A percentile compares a stretch with the other conserved stretches of the same genome.
Conservation (phyloP, 2,888 invertebrate genomes). For the Pardosa pseudoannulata region DNA sequence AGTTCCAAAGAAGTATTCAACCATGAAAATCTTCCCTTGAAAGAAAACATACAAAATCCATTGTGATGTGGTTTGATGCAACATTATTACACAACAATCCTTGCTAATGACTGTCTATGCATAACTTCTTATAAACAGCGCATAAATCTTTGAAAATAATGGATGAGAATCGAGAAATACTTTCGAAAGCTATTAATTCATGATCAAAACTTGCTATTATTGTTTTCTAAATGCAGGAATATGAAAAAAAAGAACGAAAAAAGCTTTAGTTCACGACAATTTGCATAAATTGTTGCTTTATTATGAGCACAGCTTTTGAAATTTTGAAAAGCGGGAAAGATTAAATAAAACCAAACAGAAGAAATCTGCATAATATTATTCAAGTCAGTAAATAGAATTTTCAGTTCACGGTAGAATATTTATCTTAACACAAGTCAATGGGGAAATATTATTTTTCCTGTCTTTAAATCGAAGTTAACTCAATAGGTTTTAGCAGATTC, state of each 20-base stretch:
- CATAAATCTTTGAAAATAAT: too few relatives aligned
- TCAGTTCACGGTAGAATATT: neutral
- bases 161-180: neutral
- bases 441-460: too few relatives aligned
- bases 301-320: neutral
- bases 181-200: neutral
- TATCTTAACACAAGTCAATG: neutral
- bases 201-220: too few relatives aligned
- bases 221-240: neutral
- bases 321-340: neutral
- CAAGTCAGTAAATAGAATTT: neutral
- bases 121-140: too few relatives aligned
- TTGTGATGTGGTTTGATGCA: too few relatives aligned
- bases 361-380: neutral
- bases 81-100: too few relatives aligned
- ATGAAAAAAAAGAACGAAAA: neutral
- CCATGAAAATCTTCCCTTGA: too few relatives aligned
- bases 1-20: too few relatives aligned
- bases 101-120: too few relatives aligned
- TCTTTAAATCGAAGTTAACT: too few relatives aligned
- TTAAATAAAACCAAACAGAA: neutral
- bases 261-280: neutral
- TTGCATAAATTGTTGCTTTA: neutral
- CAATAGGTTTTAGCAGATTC: too few relatives aligned
- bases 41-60: too few relatives aligned